phyloP scores from a whole-genome alignment of 1,140 invertebrate genomes.

The Drosophila fuyamai region DNA sequence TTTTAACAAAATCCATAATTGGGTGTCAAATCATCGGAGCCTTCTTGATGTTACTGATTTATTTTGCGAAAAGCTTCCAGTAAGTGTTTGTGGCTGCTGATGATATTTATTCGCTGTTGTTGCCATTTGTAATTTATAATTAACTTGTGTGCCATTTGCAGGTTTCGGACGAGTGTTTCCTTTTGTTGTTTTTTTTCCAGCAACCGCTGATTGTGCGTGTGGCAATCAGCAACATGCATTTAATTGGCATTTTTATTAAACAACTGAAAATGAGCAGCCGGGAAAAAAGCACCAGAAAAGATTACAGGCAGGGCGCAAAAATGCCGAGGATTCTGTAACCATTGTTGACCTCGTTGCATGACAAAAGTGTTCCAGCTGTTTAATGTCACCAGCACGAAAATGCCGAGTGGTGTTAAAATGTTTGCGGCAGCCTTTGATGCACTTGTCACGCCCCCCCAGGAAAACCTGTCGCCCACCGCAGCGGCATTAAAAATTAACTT shows the following conservation, averaged over 20 bases:
- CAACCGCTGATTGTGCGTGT: constrained; percentile 12
- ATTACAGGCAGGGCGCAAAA: constrained; percentile 22
- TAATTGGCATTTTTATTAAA: constrained; percentile 78
- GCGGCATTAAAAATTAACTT: constrained; percentile 80
- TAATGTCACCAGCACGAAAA: constrained; percentile 80
- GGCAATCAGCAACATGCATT: constrained; percentile 61
- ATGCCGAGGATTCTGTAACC: constrained; percentile 46
- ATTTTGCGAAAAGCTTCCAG: neutral
- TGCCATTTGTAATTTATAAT: constrained; percentile 71
- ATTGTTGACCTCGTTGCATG: constrained; percentile 78
- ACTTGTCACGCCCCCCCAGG: constrained; percentile 59
- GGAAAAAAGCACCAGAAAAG: constrained; percentile 37
- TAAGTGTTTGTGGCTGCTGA: constrained; percentile 24
- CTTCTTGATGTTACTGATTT: neutral
- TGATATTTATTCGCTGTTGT: constrained; percentile 46
- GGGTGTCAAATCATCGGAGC: neutral
- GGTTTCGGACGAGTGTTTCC: constrained; percentile 31
- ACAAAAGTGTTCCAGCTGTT: constrained; percentile 76
- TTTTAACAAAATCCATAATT: neutral
- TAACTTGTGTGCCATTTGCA: constrained; percentile 65
- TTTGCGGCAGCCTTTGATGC: constrained; percentile 77
- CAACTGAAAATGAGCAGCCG: constrained; percentile 39
- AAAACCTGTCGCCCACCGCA: constrained; percentile 56
- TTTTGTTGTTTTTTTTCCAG: constrained; percentile 21
- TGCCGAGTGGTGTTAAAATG: constrained; percentile 80